A percentile compares a stretch with the other conserved stretches of the same genome.
These are phyloP conservation scores for Tragulus kanchil DNA, from an alignment of 2,113 vertebrate genomes.

Conservation along the genomic window DNA sequence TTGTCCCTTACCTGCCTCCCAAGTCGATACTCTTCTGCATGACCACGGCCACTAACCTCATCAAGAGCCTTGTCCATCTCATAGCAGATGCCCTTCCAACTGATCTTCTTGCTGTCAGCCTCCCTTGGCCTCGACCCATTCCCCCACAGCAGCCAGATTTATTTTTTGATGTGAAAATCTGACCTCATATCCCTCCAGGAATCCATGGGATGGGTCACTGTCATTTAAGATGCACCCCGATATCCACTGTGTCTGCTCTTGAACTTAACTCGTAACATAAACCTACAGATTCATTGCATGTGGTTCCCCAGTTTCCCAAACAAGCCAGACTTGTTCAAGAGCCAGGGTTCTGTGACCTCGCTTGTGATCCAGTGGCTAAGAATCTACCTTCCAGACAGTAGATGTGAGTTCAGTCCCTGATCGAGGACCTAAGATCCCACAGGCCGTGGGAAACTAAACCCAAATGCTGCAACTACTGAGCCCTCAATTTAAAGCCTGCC, in stretches of 20 bases:
- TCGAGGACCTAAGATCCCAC: neutral
- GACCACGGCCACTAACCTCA: too few relatives aligned
- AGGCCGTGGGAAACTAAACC: neutral
- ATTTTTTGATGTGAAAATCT: neutral
- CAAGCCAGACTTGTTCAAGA: neutral
- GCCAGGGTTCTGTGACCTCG: neutral
- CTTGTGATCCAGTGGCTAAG: neutral
- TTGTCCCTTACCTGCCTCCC: neutral
- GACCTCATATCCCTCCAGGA: neutral
- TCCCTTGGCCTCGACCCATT: neutral
- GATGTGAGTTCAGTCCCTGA: neutral
- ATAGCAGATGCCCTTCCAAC: neutral
- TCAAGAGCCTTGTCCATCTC: neutral
- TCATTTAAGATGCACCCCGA: neutral
- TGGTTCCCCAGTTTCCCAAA: neutral
- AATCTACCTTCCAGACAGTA: neutral
- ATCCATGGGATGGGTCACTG: neutral
- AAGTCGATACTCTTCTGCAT: rapidly evolving
- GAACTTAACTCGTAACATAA: neutral
- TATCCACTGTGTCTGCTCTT: too few relatives aligned
- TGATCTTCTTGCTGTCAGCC: neutral
- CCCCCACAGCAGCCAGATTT: neutral
- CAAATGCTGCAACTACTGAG: neutral
- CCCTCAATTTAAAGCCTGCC: neutral
- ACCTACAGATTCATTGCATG: neutral